phyloP scores from a whole-genome alignment of 64 coral and sea anemone genomes.

The Montipora cactus region DNA sequence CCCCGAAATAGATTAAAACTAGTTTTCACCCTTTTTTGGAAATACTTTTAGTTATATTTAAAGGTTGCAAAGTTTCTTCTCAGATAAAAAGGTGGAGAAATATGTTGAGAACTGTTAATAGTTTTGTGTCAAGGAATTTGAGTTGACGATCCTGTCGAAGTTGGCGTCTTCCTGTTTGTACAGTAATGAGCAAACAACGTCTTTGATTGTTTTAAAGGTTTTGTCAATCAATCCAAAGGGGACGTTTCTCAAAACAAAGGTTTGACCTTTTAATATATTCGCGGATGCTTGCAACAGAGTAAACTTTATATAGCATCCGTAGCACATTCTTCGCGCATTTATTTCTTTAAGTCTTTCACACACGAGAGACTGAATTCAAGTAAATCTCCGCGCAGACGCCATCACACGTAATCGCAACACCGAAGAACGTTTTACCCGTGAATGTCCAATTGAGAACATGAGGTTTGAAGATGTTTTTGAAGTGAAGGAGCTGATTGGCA shows the following conservation, averaged over 20 bases:
- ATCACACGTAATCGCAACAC: too few relatives aligned
- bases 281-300: neutral
- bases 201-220: conserved; percentile 38
- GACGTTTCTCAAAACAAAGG: conserved; percentile 15
- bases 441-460: conserved; percentile 6
- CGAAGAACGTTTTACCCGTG: too few relatives aligned
- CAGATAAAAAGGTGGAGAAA: neutral
- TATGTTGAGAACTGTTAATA: neutral
- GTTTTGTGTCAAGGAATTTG: neutral
- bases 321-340: conserved; percentile 22
- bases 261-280: conserved; percentile 35
- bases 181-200: conserved; percentile 31
- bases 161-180: conserved; percentile 39
- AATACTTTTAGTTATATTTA: neutral
- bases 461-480: conserved; percentile 91
- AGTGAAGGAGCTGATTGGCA: conserved; percentile 74
- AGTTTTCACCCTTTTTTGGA: neutral
- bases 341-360: neutral
- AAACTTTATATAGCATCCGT: neutral
- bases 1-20: neutral
- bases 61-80: too few relatives aligned
- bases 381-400: neutral
- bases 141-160: neutral
- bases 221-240: conserved; percentile 53
- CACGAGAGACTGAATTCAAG: neutral